Evolutionary conservation across 2,113 vertebrate genomes (phyloP).

Genomic region (Phrynosoma platyrhinos): DNA sequence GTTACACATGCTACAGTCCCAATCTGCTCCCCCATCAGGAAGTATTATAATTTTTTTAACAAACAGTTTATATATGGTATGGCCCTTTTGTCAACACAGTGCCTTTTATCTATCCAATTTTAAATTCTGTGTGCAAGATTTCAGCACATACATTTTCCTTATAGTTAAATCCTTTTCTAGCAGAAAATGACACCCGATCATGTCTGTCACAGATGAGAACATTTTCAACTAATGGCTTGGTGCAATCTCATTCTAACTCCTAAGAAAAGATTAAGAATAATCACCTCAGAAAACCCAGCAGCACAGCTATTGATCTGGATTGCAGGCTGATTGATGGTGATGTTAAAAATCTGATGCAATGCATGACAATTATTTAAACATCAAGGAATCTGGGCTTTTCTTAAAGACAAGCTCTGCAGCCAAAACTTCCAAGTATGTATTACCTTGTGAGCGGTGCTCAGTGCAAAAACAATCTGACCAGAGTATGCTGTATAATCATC

Average conservation of each 20-base stretch:
- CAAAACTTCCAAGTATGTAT: background rate
- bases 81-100: background rate
- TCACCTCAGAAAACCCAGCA: conserved; percentile 32
- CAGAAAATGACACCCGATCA: conserved; percentile 50
- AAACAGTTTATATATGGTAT: background rate
- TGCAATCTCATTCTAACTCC: conserved; percentile 40
- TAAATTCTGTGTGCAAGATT: background rate
- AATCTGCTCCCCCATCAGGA: no score
- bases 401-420: background rate
- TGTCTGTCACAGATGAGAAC: conserved; percentile 42
- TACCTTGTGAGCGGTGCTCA: background rate
- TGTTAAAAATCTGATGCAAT: background rate
- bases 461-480: background rate
- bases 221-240: conserved; percentile 47
- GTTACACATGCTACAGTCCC: background rate
- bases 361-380: background rate
- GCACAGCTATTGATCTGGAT: conserved; percentile 40
- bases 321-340: conserved; percentile 38
- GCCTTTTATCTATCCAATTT: background rate
- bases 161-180: conserved; percentile 59
- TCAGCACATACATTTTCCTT: conserved; percentile 20
- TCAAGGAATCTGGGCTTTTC: background rate
- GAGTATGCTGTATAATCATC: background rate
- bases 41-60: background rate
- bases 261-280: background rate